These are phyloP conservation scores for Ailurus styani DNA, from an alignment of 2,113 vertebrate species.

Conservation along the genomic window DNA sequence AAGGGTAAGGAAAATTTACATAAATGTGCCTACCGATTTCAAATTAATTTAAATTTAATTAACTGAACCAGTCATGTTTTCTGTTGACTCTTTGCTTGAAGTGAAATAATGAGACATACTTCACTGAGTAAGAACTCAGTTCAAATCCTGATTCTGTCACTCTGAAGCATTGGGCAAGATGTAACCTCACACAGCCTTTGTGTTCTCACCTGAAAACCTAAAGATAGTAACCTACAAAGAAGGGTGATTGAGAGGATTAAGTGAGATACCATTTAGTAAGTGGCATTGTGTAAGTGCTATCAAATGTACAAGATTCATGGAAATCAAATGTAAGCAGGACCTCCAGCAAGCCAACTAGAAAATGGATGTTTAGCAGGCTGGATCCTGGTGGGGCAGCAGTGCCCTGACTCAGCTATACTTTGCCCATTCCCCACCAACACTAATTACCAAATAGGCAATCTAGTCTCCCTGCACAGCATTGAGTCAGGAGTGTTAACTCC, in stretches of 20 bases:
- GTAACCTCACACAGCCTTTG: background rate
- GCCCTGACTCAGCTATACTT: background rate
- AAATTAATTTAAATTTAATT: conserved; percentile 17
- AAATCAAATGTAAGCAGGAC: background rate
- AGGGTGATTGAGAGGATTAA: conserved; percentile 22
- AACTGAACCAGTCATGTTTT: background rate
- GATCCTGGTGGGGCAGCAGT: background rate
- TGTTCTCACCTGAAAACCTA: background rate
- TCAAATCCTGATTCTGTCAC: background rate
- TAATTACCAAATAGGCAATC: background rate
- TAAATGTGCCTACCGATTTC: background rate
- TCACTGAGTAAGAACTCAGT: background rate
- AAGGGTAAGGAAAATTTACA: background rate
- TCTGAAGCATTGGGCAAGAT: background rate
- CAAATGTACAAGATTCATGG: background rate
- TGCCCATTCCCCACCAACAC: background rate
- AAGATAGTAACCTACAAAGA: background rate
- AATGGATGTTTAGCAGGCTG: background rate
- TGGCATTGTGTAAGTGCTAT: background rate
- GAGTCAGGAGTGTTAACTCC: background rate
- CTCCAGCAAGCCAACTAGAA: background rate
- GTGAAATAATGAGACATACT: background rate
- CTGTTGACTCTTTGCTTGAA: background rate
- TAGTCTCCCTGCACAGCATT: background rate
- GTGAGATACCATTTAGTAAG: background rate